Conservation (phyloP, 2,113 vertebrate genomes). For the Hypanus sabinus region DNA sequence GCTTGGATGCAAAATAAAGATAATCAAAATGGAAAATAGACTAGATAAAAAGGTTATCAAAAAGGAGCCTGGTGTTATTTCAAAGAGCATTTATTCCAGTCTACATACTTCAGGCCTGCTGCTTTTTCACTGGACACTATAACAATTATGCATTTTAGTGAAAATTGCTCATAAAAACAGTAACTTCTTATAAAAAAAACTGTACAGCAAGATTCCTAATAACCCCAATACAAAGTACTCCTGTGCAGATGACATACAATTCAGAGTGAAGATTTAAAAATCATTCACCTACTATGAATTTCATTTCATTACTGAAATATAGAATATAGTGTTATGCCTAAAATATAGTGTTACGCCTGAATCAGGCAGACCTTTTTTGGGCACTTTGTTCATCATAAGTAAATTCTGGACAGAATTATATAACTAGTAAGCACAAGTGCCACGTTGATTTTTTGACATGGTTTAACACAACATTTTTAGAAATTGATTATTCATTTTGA, state of each 20-base stretch:
- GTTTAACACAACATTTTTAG: background rate
- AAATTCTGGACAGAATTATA: background rate
- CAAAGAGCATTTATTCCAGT: conserved; percentile 37
- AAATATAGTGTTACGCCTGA: background rate
- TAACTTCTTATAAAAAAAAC: conserved; percentile 31
- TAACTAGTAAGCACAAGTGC: background rate
- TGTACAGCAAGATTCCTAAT: conserved; percentile 29
- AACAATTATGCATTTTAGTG: conserved; percentile 31
- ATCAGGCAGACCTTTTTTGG: background rate
- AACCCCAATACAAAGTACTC: conserved; percentile 15
- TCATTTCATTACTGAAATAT: conserved; percentile 16
- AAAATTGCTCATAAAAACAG: conserved; percentile 35
- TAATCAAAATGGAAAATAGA: background rate
- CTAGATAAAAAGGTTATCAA: background rate
- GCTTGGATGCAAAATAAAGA: background rate
- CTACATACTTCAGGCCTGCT: conserved; percentile 33
- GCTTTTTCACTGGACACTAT: conserved; percentile 35
- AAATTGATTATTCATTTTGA: background rate
- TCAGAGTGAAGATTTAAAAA: background rate
- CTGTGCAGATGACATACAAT: conserved; percentile 22
- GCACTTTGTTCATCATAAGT: background rate
- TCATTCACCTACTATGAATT: background rate
- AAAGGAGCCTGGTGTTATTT: conserved; percentile 20
- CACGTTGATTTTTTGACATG: background rate
- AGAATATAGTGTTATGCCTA: background rate